Base-by-base conservation (phyloP, 2,113 vertebrate genomes). In the Lanius collurio region DNA sequence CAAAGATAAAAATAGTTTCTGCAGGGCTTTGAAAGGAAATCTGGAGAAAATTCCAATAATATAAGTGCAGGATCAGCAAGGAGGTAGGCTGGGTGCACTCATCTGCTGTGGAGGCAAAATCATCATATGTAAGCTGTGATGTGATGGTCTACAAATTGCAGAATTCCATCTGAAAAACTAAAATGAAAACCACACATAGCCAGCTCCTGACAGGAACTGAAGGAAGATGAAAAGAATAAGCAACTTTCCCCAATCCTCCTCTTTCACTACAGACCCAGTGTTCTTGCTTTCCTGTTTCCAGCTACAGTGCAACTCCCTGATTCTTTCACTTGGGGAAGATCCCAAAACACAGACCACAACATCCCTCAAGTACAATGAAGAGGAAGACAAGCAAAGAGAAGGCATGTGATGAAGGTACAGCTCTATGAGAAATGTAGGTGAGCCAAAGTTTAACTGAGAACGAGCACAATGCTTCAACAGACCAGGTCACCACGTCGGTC, bases 351-450 rank as follows among this genome's bases (percentile, higher is more conserved):
- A 62, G 78, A 56, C 63, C 41, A 28, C 50, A 93, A 28, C 44
- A 41, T 71, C 86, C 23, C 60, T 77, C 0, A 1, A 89, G 64
- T 77, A 42, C 59, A 73, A 52, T 62, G 57, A 93, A 85, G 39
- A 94, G 37, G 27, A 87, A 62, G 42, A 83, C 31, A 85, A 88
- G 71, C 27, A 93, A 95, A 82, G 16, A 73, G 41, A 73, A 76
- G 27, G 47, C 41, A 53, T 5, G 1, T 69, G 65, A 77, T 3
- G 4, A 83, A 93, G 62, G 31, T 76, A 76, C 49, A 71, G 69
- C 35, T 83, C 35, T 24, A 23, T 30, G n/a, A 80, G 46, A 84
- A 65, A 64, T 4, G 11, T 16, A 77, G n/a, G 65, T 16, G 56
- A 80, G 15, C 13, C 67, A 80, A 90, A 64, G 23, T 33, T 90